Conservation (phyloP, 2,797 vertebrate species). For the Tarsius wallacei region DNA sequence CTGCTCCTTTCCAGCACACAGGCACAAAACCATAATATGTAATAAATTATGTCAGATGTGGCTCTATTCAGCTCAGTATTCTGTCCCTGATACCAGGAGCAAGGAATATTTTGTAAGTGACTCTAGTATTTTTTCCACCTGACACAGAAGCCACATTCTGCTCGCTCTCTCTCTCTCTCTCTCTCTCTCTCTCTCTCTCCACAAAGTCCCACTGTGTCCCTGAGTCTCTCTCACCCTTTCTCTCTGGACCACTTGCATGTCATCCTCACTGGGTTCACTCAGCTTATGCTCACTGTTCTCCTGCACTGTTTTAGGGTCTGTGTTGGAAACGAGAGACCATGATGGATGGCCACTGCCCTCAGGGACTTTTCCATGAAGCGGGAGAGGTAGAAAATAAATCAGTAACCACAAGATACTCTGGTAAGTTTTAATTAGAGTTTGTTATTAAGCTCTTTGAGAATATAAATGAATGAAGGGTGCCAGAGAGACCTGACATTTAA, state of each 20-base stretch:
- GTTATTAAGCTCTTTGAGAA: neutral
- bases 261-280: neutral
- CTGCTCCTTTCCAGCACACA: constrained; percentile 47
- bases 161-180: neutral
- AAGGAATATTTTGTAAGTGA: neutral
- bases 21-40: constrained; percentile 44
- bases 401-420: neutral
- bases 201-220: neutral
- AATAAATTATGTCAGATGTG: neutral
- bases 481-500: neutral
- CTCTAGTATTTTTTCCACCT: neutral
- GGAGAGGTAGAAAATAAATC: neutral
- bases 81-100: neutral
- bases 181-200: neutral
- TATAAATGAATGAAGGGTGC: neutral
- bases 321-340: neutral
- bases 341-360: neutral
- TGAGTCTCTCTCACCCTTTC: neutral
- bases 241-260: neutral
- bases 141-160: neutral
- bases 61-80: constrained; percentile 18
- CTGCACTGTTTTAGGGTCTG: neutral
- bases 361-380: neutral
- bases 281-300: neutral
- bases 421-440: neutral